phyloP scores from a whole-genome alignment of 2,113 vertebrate genomes.

The Leucosticte australis region DNA sequence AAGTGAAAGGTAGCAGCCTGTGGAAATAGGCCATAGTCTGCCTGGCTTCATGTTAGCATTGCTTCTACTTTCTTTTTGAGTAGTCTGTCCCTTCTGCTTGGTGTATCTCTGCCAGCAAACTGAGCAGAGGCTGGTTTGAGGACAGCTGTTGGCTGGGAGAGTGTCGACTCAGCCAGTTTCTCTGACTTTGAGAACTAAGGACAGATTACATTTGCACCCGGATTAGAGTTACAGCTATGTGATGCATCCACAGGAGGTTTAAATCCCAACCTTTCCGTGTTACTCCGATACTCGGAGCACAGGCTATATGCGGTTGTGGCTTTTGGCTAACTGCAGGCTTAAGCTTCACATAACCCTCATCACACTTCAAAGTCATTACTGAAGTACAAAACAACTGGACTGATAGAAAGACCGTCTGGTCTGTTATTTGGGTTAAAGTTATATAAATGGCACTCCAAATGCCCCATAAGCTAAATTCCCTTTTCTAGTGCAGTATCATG shows the following conservation, averaged over 20 bases:
- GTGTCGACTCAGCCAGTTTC: not conserved
- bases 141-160: not conserved
- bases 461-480: not conserved
- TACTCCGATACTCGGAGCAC: not conserved
- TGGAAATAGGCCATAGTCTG: not conserved
- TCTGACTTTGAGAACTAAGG: not conserved
- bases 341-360: not conserved
- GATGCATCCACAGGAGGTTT: slow-evolving; percentile 8
- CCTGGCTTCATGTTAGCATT: not conserved
- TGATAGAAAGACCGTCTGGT: not conserved
- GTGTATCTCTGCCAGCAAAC: not conserved
- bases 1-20: not conserved
- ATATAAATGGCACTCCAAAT: not conserved
- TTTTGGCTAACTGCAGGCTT: not conserved
- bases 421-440: not conserved
- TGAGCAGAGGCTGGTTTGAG: not conserved
- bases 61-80: not conserved
- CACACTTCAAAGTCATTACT: not conserved
- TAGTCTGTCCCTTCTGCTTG: not conserved
- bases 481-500: not conserved
- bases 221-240: slow-evolving; percentile 30
- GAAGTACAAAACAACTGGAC: not conserved
- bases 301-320: not conserved
- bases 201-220: not conserved
- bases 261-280: not conserved